phyloP scores from a whole-genome alignment of 2,888 invertebrate species.

The Agrochola macilenta region DNA sequence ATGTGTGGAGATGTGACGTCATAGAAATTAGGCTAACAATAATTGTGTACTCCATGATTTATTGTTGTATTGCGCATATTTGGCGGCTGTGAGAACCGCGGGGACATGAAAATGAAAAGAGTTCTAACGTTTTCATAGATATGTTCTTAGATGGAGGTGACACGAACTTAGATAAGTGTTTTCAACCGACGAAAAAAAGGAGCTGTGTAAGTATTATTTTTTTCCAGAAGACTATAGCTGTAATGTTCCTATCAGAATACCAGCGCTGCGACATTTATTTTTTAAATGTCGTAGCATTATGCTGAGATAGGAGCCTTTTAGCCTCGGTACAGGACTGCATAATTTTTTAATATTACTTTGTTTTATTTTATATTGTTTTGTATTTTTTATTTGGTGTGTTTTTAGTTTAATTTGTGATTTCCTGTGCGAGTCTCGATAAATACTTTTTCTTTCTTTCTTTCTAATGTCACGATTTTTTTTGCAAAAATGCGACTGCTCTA shows the following conservation, averaged over 20 bases:
- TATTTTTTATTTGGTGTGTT: no score
- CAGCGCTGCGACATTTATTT: no score
- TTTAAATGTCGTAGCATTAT: no score
- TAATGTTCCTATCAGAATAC: no score
- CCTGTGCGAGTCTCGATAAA: no score
- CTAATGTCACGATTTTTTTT: neutral
- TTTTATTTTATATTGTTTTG: no score
- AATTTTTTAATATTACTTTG: no score
- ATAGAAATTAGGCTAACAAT: slow-evolving; percentile 49
- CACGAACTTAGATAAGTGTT: neutral
- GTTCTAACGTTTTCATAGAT: neutral
- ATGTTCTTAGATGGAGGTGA: neutral
- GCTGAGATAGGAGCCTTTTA: no score
- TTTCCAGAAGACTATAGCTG: no score
- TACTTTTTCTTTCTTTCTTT: no score
- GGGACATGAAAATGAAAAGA: neutral
- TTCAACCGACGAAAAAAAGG: neutral
- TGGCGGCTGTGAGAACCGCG: neutral
- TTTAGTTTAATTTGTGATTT: no score
- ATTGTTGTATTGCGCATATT: slow-evolving; percentile 4
- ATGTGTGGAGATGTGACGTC: slow-evolving; percentile 41
- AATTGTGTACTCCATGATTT: slow-evolving; percentile 33
- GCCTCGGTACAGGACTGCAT: no score
- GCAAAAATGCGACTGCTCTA: neutral
- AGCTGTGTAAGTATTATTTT: neutral